Conservation (phyloP, 35 echinoderm and acorn worm genomes). For the Stichopus chloronotus region DNA sequence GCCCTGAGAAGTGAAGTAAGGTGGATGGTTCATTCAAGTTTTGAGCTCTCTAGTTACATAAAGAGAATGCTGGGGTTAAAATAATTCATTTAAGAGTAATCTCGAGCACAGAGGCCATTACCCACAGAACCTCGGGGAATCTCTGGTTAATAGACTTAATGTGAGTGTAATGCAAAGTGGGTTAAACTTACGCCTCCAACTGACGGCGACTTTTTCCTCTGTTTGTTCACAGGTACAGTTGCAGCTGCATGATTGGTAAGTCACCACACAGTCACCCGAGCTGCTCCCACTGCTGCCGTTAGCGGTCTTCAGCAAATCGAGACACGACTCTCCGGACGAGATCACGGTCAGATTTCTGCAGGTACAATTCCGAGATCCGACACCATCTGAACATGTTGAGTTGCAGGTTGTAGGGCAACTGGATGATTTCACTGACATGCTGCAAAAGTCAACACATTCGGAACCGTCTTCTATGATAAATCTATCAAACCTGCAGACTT, state of each 20-base stretch:
- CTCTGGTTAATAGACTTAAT: too few species aligned
- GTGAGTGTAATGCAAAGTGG: too few species aligned
- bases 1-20: too few species aligned
- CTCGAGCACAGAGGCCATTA: too few species aligned
- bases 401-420: conserved; percentile 27
- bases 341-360: conserved; percentile 3
- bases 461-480: background rate
- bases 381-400: conserved; percentile 8
- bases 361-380: conserved; percentile 40
- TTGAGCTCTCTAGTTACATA: too few species aligned
- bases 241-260: background rate
- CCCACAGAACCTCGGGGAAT: too few species aligned
- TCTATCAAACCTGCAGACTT: background rate
- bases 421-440: background rate
- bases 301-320: conserved; percentile 16
- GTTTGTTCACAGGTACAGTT: conserved; percentile 4
- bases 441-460: background rate
- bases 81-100: too few species aligned
- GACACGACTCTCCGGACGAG: conserved; percentile 23
- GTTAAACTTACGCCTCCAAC: conserved; percentile 32
- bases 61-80: too few species aligned
- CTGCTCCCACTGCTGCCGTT: background rate
- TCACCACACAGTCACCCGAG: background rate
- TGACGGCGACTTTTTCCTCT: background rate
- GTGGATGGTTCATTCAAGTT: too few species aligned